phyloP scores from a whole-genome alignment of 2,888 invertebrate species.

The Caenorhabditis sp. region DNA sequence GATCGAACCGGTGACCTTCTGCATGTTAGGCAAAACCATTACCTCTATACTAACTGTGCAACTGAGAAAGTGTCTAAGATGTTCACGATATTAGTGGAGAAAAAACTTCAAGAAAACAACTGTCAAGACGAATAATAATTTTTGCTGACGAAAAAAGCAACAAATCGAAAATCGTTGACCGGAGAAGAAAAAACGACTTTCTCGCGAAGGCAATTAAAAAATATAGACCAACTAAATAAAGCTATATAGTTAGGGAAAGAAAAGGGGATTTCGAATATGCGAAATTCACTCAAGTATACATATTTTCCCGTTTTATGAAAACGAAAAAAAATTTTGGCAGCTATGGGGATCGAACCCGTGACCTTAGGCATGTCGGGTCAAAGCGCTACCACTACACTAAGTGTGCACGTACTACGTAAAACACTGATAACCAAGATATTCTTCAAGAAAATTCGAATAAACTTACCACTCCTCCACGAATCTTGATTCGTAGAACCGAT shows the following conservation, averaged over 20 bases:
- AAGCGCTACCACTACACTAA: too few relatives aligned
- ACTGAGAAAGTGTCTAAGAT: too few relatives aligned
- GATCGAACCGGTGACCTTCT: not conserved
- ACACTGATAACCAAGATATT: not conserved
- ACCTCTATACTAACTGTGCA: not conserved
- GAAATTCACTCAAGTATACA: too few relatives aligned
- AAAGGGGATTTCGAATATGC: not conserved
- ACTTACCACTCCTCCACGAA: conserved; percentile 39
- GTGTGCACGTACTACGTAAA: too few relatives aligned
- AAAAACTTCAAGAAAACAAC: too few relatives aligned
- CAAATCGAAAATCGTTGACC: not conserved
- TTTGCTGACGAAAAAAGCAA: too few relatives aligned
- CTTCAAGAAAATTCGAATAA: conserved; percentile 7
- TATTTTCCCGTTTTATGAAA: too few relatives aligned
- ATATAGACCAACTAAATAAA: not conserved
- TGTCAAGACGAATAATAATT: too few relatives aligned
- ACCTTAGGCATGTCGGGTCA: too few relatives aligned
- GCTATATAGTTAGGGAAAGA: not conserved
- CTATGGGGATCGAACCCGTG: too few relatives aligned
- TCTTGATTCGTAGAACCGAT: conserved; percentile 42
- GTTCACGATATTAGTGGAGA: not conserved
- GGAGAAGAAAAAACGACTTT: not conserved
- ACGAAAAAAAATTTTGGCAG: not conserved
- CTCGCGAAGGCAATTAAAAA: not conserved
- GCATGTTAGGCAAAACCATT: not conserved